phyloP scores from a whole-genome alignment of 2,797 vertebrate genomes.

The Pyrocephalus nanus region DNA sequence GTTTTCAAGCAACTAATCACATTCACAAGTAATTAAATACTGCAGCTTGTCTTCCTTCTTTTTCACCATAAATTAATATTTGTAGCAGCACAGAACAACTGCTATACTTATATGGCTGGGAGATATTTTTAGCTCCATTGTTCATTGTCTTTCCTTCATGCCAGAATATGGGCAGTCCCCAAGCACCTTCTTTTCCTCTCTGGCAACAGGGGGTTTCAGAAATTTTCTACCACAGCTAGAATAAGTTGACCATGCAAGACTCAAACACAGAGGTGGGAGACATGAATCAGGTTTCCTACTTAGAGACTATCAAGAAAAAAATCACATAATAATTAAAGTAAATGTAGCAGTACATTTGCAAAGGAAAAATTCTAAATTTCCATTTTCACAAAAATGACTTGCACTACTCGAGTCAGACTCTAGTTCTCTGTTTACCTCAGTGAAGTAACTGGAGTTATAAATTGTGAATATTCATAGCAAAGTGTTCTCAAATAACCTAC shows the following conservation, averaged over 20 bases:
- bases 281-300: not conserved
- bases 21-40: constrained; percentile 41
- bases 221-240: not conserved
- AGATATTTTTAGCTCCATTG: constrained; percentile 20
- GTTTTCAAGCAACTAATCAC: constrained; percentile 18
- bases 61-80: not conserved
- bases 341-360: not conserved
- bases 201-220: not conserved
- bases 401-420: not conserved
- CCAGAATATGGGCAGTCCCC: not conserved
- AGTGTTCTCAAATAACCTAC: constrained; percentile 11
- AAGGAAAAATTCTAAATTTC: not conserved
- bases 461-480: not conserved
- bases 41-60: constrained; percentile 4
- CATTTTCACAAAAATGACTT: not conserved
- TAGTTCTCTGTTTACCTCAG: not conserved
- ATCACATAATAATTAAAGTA: not conserved
- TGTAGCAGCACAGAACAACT: constrained; percentile 10
- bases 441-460: not conserved
- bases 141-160: not conserved
- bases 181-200: not conserved
- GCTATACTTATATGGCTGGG: not conserved
- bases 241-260: not conserved
- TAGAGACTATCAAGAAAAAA: not conserved
- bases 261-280: not conserved